Base-by-base conservation (phyloP, 30 jellyfish, hydroid and myxozoan species). In the Rhopilema esculentum region DNA sequence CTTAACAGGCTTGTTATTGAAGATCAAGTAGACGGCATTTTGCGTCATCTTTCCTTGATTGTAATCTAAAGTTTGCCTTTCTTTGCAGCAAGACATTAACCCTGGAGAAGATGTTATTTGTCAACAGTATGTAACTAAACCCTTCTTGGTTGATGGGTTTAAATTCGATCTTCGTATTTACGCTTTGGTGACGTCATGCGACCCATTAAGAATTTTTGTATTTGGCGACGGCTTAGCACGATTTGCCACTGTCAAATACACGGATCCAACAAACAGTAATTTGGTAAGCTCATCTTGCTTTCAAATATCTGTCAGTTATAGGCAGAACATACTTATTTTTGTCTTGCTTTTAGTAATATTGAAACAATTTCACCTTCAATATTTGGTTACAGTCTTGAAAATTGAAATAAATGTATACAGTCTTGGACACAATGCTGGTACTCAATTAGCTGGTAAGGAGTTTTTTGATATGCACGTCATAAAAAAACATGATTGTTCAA, bases 131-230 rank as follows among this genome's bases (percentile, higher is more conserved):
- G 87, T 96, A 9, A 75, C 97, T 12, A 91, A 91, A 49, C 99
- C 99, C 18, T 91, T 91, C 83, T 89, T 96, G 17, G 88, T 96
- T 71, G 98, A 96, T 69, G 99, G 99, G 27, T 82, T 91, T 48
- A 96, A 96, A 51, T 96, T 91, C 78, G 99, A 96, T 74, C 97
- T 96, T 18, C 97, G 99, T 0, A 88, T 96, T 23, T 96, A 96
- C 65, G 99, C 85, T 4, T 52, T 86, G 68, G 98, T 96, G 64
- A 83, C 97, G n/a, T 91, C 98, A 8, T 96, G 98, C 24, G 97
- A 96, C 72, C 99, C 99, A 9, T 57, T 96, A 48, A 86, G 99
- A 22, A 32, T 96, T 0, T 96, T 91, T 75, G 91, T 96, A 16
- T 91, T 67, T 49, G 91, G 88, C 27, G 99, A 96, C 73, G 99